Conservation (phyloP, 2,113 vertebrate genomes). For the Forbesichthys papilliferus region DNA sequence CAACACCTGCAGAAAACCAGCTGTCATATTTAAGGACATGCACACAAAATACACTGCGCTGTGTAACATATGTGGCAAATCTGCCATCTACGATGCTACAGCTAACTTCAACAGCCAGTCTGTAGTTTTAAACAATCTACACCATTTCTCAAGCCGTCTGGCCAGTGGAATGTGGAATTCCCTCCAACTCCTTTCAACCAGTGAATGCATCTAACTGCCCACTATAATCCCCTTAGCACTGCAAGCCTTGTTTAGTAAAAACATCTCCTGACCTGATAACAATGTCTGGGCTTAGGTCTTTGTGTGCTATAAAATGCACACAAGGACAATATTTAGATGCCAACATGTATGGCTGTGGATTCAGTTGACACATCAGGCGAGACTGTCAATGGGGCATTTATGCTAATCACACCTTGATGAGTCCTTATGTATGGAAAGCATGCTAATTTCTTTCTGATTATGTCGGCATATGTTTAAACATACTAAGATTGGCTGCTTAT, state of each 20-base stretch:
- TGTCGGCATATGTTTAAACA: neutral
- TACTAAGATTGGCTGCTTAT: neutral
- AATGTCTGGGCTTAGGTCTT: conserved; percentile 11
- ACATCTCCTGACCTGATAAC: conserved; percentile 59
- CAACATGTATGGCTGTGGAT: neutral
- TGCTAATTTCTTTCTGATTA: neutral
- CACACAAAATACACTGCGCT: too few species aligned
- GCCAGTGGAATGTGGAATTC: conserved; percentile 3
- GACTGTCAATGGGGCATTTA: neutral
- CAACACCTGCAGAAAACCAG: neutral
- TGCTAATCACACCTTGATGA: neutral
- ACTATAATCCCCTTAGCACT: conserved; percentile 55
- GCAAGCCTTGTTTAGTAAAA: conserved; percentile 56
- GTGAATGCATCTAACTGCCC: conserved; percentile 25
- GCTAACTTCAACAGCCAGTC: neutral
- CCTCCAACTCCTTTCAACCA: conserved; percentile 21
- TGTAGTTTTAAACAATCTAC: conserved; percentile 19
- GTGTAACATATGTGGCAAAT: neutral
- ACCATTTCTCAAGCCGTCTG: conserved; percentile 3
- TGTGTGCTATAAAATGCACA: conserved; percentile 32
- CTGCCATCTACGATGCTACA: neutral
- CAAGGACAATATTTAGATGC: conserved; percentile 14
- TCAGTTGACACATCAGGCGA: neutral
- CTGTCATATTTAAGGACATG: too few species aligned
- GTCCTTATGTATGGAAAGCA: neutral